A percentile compares a stretch with the other conserved stretches of the same genome.
These are phyloP conservation scores for Sinocyclocheilus maitianheensis DNA, from an alignment of 2,113 vertebrate species.

Conservation along the genomic window DNA sequence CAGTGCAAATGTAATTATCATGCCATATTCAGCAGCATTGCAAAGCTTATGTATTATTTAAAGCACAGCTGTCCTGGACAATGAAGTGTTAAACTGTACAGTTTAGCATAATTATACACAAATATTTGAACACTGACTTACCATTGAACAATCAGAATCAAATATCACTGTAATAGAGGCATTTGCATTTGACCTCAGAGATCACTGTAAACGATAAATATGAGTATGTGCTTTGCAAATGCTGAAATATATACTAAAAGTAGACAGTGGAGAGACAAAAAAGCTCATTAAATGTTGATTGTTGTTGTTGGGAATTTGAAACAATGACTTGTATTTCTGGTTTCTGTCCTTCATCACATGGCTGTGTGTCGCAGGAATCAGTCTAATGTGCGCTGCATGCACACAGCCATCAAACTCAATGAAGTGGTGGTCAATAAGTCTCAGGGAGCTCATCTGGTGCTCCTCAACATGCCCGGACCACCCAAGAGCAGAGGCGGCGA, in stretches of 20 bases:
- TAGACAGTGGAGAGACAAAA: neutral
- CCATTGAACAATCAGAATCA: neutral
- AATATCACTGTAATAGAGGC: neutral
- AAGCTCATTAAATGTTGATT: neutral
- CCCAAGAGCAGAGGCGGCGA: conserved; percentile 89
- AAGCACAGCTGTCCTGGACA: neutral
- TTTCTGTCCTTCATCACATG: neutral
- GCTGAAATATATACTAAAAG: neutral
- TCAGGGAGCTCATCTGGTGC: conserved; percentile 89
- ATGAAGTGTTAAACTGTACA: neutral
- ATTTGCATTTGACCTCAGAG: neutral
- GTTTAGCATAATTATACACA: neutral
- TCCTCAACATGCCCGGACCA: conserved; percentile 96
- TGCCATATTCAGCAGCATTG: neutral
- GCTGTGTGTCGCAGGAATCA: conserved; percentile 81
- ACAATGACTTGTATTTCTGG: neutral
- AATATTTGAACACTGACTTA: neutral
- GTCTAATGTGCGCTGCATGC: conserved; percentile 95
- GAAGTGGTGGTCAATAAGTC: conserved; percentile 90
- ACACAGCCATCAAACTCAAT: conserved; percentile 93
- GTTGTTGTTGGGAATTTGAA: neutral
- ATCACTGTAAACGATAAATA: neutral
- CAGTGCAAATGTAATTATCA: neutral
- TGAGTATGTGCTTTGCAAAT: neutral
- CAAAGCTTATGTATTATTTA: neutral